Evolutionary conservation across 2,888 invertebrate species (phyloP), one percentile per base, ranked within the genome.

Genomic region (Melanchra persicariae): DNA sequence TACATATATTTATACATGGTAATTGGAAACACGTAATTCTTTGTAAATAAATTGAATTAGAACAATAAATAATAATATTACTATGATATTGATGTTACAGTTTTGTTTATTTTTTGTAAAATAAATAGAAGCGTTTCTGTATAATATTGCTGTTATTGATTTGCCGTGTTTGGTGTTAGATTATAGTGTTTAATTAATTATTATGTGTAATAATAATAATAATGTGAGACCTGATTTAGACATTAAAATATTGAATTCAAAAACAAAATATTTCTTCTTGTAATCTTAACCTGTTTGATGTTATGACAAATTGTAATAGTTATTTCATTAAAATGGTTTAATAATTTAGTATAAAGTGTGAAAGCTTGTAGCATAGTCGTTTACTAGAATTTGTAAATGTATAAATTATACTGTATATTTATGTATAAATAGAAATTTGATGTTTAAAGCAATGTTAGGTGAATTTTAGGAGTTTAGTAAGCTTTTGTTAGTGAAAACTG

Each of bases 121-220:
- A 79, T 54, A 45, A 58, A 45, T 83, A 82, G 66, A 86, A 52
- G 93, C 94, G 86, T 91, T 87, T 87, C 89, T 94, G 93, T 94
- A 93, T 77, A 26, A 92, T 89, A 92, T 84, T 77, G 93, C 92
- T 92, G 81, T 84, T 76, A 73, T 91, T 94, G 59, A 83, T 91
- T 95, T 95, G 95, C 94, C 69, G 91, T 94, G 94, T 95, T 95
- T 93, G 95, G 86, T 95, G 95, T 95, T 94, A 94, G 92, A 77
- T 74, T 34, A 68, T 92, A 92, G 84, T 81, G 64, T 82, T 83
- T 75, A 82, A 81, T 80, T 80, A 62, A 80, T 73, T 77, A 76
- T 77, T 71, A 81, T 78, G 73, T 85, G 67, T 81, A 79, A 80
- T 77, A 79, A 83, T 77, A 79, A 83, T 80, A 77, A 86, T 85